Percentiles rank a stretch among this genome's conserved stretches.
These are phyloP conservation scores for Lycopodina hypogea DNA, from an alignment of 37 sponge, comb jelly and placozoan genomes.

Conservation along the genomic window DNA sequence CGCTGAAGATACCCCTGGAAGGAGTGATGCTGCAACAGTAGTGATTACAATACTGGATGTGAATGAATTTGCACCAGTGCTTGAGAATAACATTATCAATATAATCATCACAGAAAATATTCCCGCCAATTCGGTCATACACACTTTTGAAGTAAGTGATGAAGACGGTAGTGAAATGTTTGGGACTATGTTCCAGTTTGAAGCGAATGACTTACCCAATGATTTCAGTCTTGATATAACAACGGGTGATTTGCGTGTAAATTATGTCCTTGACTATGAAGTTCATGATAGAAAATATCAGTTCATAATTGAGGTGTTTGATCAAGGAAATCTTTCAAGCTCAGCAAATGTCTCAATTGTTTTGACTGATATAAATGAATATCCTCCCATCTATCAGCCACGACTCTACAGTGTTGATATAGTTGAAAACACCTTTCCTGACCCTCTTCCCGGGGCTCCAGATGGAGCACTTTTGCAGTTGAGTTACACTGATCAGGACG, in stretches of 20 bases:
- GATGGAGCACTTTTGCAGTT: conserved; percentile 22
- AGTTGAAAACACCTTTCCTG: conserved; percentile 30
- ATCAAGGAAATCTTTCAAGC: conserved; percentile 35
- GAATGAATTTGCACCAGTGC: conserved; percentile 40
- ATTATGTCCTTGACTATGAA: conserved; percentile 36
- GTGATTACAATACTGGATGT: conserved; percentile 10
- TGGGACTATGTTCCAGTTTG: conserved; percentile 10
- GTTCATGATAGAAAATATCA: background rate
- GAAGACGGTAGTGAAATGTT: conserved; percentile 28
- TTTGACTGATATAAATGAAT: conserved; percentile 56
- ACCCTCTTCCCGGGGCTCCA: conserved; percentile 3
- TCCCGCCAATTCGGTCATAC: background rate
- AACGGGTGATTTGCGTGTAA: conserved; percentile 22
- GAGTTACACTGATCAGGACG: conserved; percentile 44
- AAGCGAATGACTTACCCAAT: background rate
- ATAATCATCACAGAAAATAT: conserved; percentile 20
- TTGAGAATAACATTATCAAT: background rate
- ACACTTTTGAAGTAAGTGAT: conserved; percentile 38
- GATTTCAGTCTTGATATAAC: conserved; percentile 14
- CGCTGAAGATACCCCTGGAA: conserved; percentile 26
- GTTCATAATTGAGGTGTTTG: conserved; percentile 39
- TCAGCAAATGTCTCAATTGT: conserved; percentile 5
- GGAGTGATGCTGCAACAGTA: conserved; percentile 12
- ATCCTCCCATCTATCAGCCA: conserved; percentile 38
- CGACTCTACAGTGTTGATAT: conserved; percentile 14